These are phyloP conservation scores for Drosophila atripex DNA, from an alignment of 2,888 invertebrate genomes.

Conservation along the genomic window DNA sequence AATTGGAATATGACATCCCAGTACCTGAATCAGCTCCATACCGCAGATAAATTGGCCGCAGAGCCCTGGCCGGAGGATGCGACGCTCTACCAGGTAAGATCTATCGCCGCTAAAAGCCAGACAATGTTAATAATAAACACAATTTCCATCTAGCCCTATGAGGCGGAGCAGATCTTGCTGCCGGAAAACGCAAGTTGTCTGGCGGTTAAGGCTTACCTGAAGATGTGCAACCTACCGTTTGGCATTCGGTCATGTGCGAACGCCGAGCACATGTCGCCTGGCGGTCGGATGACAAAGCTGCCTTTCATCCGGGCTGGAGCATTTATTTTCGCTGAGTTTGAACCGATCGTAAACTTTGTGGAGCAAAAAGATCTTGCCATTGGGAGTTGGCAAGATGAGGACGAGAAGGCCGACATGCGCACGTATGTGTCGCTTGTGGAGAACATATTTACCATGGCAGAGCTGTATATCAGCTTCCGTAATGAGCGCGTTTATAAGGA, in stretches of 20 bases:
- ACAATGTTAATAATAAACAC: not conserved
- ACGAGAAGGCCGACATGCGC: conserved; percentile 94
- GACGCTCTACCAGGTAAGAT: conserved; percentile 87
- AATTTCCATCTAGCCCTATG: conserved; percentile 88
- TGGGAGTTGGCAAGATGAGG: conserved; percentile 88
- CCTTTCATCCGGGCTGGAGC: conserved; percentile 96
- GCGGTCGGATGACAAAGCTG: conserved; percentile 89
- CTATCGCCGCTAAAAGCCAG: not conserved
- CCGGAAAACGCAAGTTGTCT: conserved; percentile 97
- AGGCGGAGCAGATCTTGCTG: conserved; percentile 96
- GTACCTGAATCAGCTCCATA: conserved; percentile 79
- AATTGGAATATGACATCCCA: conserved; percentile 69
- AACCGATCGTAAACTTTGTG: conserved; percentile 95
- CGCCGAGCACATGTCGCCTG: conserved; percentile 98
- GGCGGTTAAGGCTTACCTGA: conserved; percentile 95
- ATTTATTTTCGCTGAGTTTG: conserved; percentile 94
- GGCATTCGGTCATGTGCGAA: conserved; percentile 93
- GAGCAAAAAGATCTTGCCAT: conserved; percentile 92
- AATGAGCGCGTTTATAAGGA: conserved; percentile 91
- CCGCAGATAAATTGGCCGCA: conserved; percentile 86
- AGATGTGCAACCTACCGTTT: conserved; percentile 95
- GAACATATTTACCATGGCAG: conserved; percentile 94
- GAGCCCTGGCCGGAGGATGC: conserved; percentile 97
- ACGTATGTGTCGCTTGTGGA: conserved; percentile 96
- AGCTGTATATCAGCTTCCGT: conserved; percentile 94